Percentiles rank a stretch among this genome's conserved stretches.
These are phyloP conservation scores for Haemorhous mexicanus DNA, from an alignment of 2,113 vertebrate species.

Conservation along the genomic window DNA sequence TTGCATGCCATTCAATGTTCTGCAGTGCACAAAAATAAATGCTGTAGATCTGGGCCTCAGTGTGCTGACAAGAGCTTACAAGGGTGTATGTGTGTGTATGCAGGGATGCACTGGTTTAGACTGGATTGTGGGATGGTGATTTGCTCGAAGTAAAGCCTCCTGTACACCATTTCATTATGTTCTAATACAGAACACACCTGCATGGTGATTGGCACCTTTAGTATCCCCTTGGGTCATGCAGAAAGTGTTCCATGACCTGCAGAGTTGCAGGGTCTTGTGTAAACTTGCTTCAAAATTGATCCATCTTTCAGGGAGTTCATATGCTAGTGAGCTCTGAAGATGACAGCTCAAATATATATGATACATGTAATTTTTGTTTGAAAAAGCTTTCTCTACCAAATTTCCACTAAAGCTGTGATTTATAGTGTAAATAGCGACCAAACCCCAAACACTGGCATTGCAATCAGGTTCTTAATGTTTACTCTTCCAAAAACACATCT, in stretches of 20 bases:
- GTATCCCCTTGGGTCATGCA: not conserved
- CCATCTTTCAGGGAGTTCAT: not conserved
- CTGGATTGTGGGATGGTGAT: not conserved
- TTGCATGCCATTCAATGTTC: not conserved
- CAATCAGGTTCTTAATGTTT: not conserved
- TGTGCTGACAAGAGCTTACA: not conserved
- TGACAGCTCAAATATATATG: not conserved
- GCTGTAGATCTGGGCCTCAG: not conserved
- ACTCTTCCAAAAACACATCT: not conserved
- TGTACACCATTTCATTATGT: not conserved
- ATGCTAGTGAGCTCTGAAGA: not conserved
- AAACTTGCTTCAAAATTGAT: not conserved
- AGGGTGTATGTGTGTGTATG: not conserved
- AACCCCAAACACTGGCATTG: not conserved
- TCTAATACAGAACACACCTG: not conserved
- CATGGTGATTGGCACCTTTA: not conserved
- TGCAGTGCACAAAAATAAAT: not conserved
- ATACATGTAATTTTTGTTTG: not conserved
- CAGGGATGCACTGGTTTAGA: not conserved
- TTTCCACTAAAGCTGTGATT: not conserved
- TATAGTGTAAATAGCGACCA: not conserved
- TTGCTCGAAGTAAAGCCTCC: not conserved
- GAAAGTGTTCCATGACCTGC: not conserved
- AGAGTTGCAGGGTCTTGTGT: not conserved
- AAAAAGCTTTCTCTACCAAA: not conserved